phyloP scores from a whole-genome alignment of 2,888 invertebrate species.

The Polyploca ridens region DNA sequence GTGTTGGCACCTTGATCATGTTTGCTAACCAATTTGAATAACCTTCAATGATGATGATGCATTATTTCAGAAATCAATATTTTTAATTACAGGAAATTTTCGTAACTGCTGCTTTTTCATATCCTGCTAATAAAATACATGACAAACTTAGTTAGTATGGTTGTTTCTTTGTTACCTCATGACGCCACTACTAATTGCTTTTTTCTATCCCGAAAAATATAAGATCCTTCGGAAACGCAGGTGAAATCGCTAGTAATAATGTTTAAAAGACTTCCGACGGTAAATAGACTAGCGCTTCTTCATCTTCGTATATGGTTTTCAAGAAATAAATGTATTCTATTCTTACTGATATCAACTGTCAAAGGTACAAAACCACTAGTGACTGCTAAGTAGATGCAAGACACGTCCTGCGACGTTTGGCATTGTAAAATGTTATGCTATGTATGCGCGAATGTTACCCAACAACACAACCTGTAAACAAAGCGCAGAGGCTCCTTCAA shows the following conservation, averaged over 20 bases:
- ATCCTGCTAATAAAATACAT: too few species aligned
- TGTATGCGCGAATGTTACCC: slow-evolving; percentile 44
- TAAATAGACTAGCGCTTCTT: too few species aligned
- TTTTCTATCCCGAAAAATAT: too few species aligned
- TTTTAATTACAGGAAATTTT: too few species aligned
- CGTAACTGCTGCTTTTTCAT: too few species aligned
- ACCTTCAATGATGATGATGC: slow-evolving; percentile 15
- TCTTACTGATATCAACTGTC: neutral
- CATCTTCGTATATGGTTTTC: too few species aligned
- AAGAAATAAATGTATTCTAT: neutral
- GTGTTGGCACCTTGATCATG: slow-evolving; percentile 32
- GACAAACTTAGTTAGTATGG: too few species aligned
- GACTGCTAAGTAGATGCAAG: slow-evolving; percentile 10
- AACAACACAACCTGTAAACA: slow-evolving; percentile 37
- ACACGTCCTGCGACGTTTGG: slow-evolving; percentile 23
- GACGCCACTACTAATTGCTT: too few species aligned
- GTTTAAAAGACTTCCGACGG: too few species aligned
- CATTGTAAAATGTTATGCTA: slow-evolving; percentile 42
- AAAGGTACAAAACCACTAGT: neutral
- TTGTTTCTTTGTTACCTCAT: too few species aligned
- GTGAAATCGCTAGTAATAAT: too few species aligned
- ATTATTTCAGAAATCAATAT: neutral
- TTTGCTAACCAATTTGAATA: slow-evolving; percentile 26
- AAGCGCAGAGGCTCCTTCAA: slow-evolving; percentile 22
- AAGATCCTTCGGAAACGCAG: too few species aligned